Evolutionary conservation across 2,888 invertebrate genomes (phyloP), one percentile per base, ranked within the genome.

Genomic region (Leucoptera coffeella): DNA sequence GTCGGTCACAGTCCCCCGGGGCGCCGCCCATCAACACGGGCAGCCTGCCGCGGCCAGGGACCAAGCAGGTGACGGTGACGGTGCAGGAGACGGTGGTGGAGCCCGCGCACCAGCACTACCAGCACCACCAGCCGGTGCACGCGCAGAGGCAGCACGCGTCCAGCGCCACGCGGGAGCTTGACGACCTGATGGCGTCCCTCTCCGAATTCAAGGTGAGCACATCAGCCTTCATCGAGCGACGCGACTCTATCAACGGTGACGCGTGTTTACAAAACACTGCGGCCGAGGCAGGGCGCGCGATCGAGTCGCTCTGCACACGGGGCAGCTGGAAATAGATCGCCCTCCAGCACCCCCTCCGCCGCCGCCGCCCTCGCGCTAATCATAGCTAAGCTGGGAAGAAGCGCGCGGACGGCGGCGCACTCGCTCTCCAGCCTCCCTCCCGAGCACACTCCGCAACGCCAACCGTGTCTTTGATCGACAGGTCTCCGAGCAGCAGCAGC

Each of bases 141-240:
- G 35, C 14, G 34, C 38, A 40, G 34, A 64, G 55, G 32, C 73
- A 55, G 41, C 67, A 67, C 30, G 87, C 92, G 12, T 93, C 93
- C 27, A 85, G 87, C 32, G 95, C 95, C 17, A 95, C 95, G 12
- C 84, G 85, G 55, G 95, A 96, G 54, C 74, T 96, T 32, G 95
- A 96, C 47, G 94, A 95, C 48, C 75, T 96, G 33, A 95, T 96
- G 95, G 91, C 90, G 2, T 91, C 93, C 4, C 72, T 96, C 8
- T 93, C 93, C 1, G 93, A 93, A 52, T 91, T 94, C 51, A 94
- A 94, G 86, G 95, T 89, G 33, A 32, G 42, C 22, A 8, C 14
- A n/a, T 2, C 5, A 9, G 4, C 7, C 9, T n/a, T n/a, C n/a
- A n/a, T n/a, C n/a, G n/a, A n/a, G n/a, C n/a, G n/a, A n/a, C n/a